Evolutionary conservation across 2,113 vertebrate genomes (phyloP).

Genomic region (Okapia johnstoni): DNA sequence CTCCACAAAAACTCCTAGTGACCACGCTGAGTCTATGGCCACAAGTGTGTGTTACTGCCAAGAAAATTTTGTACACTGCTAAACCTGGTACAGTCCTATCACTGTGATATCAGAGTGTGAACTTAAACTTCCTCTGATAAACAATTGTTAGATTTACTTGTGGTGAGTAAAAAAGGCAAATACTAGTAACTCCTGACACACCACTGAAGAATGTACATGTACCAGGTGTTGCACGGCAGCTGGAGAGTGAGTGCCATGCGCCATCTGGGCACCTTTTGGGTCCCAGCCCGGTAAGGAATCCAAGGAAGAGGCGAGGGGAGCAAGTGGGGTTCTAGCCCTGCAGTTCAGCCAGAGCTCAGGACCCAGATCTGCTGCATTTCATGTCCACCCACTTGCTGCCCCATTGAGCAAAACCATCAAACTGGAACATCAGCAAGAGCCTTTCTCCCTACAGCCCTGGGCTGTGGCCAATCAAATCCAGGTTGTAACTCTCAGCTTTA

Average conservation of each 20-base stretch:
- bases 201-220: conserved; percentile 35
- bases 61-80: conserved; percentile 30
- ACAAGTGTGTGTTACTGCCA: conserved; percentile 40
- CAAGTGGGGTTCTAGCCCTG: not conserved
- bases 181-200: conserved; percentile 53
- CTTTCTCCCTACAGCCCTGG: not conserved
- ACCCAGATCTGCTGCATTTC: not conserved
- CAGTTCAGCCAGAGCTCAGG: not conserved
- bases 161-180: conserved; percentile 34
- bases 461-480: not conserved
- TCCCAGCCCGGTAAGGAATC: not conserved
- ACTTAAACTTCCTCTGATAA: conserved; percentile 60
- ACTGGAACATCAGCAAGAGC: not conserved
- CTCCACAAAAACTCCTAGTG: not conserved
- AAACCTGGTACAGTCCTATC: conserved; percentile 26
- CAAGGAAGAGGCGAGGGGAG: not conserved
- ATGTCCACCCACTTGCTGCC: not conserved
- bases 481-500: not conserved
- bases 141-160: conserved; percentile 38
- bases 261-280: not conserved
- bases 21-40: not conserved
- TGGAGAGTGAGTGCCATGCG: not conserved
- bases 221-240: not conserved
- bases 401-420: not conserved
- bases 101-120: conserved; percentile 2